A percentile compares a stretch with the other conserved stretches of the same genome.
Conservation (phyloP, 2,797 vertebrate species). For the Amphiprion clarkii region DNA sequence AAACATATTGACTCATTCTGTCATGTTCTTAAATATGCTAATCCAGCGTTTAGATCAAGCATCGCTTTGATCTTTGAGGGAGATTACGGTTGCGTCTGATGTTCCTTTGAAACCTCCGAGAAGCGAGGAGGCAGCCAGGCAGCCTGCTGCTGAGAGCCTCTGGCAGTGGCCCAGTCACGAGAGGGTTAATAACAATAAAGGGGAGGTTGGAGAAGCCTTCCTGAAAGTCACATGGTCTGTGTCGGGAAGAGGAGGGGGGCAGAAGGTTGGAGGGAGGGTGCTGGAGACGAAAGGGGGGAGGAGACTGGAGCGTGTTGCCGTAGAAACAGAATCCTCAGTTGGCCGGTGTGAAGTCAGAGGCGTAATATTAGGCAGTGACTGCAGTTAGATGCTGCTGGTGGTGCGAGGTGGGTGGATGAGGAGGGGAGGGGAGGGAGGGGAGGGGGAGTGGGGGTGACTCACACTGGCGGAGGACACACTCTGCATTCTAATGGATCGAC, state of each 20-base stretch:
- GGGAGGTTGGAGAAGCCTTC: slow-evolving; percentile 79
- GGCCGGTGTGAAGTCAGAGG: slow-evolving; percentile 85
- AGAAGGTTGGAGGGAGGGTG: slow-evolving; percentile 44
- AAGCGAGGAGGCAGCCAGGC: slow-evolving; percentile 52
- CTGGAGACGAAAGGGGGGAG: slow-evolving; percentile 63
- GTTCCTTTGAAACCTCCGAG: slow-evolving; percentile 71
- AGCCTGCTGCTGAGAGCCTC: slow-evolving; percentile 65
- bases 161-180: slow-evolving; percentile 61
- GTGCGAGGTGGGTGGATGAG: slow-evolving; percentile 66
- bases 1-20: slow-evolving; percentile 49
- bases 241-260: slow-evolving; percentile 67
- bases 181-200: slow-evolving; percentile 82
- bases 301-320: slow-evolving; percentile 81
- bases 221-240: slow-evolving; percentile 83
- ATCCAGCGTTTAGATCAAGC: slow-evolving; percentile 73
- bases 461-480: slow-evolving; percentile 65
- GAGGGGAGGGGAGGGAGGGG: neutral
- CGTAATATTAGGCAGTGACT: slow-evolving; percentile 84
- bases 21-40: slow-evolving; percentile 65
- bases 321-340: slow-evolving; percentile 85
- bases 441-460: slow-evolving; percentile 70
- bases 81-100: slow-evolving; percentile 67
- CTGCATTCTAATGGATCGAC: slow-evolving; percentile 82
- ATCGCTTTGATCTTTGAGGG: slow-evolving; percentile 71
- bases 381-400: slow-evolving; percentile 76